These are phyloP conservation scores for Bagarius yarrelli DNA, from an alignment of 2,113 vertebrate species.

Conservation along the genomic window DNA sequence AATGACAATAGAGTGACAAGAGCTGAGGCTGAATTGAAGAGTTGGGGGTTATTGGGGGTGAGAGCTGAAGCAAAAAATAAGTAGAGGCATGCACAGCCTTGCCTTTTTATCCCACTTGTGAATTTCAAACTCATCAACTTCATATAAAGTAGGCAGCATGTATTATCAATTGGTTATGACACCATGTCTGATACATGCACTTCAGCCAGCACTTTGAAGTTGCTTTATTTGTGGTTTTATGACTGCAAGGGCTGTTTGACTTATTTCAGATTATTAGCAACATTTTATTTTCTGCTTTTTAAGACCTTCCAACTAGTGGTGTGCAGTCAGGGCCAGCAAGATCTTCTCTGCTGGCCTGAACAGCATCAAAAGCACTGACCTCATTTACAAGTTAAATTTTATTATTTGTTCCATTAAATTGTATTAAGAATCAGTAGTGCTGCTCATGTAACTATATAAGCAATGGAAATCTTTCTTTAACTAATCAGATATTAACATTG, in stretches of 20 bases:
- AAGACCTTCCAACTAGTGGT: not conserved
- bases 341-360: too few relatives aligned
- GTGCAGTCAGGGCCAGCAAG: too few relatives aligned
- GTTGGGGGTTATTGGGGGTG: too few relatives aligned
- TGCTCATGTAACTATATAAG: too few relatives aligned
- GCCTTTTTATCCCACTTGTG: conserved; percentile 14
- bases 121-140: conserved; percentile 44
- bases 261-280: conserved; percentile 22
- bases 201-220: conserved; percentile 45
- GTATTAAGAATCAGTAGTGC: too few relatives aligned
- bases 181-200: conserved; percentile 22
- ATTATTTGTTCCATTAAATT: too few relatives aligned
- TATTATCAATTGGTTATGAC: conserved; percentile 47
- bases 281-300: conserved; percentile 8
- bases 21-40: conserved; percentile 12
- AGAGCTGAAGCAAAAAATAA: conserved; percentile 41
- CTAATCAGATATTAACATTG: too few relatives aligned
- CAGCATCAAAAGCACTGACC: too few relatives aligned
- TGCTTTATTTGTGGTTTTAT: conserved; percentile 15
- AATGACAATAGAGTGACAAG: conserved; percentile 45
- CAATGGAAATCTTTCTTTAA: too few relatives aligned
- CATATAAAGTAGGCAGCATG: conserved; percentile 31
- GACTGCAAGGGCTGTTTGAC: conserved; percentile 36
- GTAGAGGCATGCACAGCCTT: conserved; percentile 27
- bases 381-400: too few relatives aligned